Percentiles rank a stretch among this genome's conserved stretches.
Conservation (phyloP, 2,113 vertebrate genomes). For the Dipodomys spectabilis region DNA sequence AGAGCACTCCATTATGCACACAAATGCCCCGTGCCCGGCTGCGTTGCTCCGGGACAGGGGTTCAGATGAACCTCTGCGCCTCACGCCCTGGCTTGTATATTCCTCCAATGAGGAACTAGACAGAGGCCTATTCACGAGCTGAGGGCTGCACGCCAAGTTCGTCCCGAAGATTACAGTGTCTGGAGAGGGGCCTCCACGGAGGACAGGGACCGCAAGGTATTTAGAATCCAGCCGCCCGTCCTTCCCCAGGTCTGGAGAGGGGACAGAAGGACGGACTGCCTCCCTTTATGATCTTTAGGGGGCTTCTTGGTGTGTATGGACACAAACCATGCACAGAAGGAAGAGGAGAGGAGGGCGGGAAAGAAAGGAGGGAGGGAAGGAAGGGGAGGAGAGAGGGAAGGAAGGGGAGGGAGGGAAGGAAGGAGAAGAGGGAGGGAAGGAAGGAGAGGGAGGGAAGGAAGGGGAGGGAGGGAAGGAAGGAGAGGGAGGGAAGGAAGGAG, state of each 20-base stretch:
- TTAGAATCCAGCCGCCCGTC: background rate
- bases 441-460: too few species aligned
- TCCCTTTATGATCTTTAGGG: background rate
- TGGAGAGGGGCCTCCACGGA: slow-evolving; percentile 55
- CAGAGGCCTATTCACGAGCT: slow-evolving; percentile 40
- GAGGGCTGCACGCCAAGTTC: slow-evolving; percentile 75
- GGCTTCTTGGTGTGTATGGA: background rate
- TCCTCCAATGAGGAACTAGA: slow-evolving; percentile 16
- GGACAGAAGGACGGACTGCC: fast-evolving
- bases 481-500: too few species aligned
- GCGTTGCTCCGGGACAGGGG: background rate
- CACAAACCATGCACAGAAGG: too few species aligned
- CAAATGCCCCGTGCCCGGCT: fast-evolving
- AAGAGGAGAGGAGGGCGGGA: too few species aligned
- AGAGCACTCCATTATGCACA: fast-evolving
- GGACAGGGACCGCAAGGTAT: background rate
- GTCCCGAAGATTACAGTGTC: slow-evolving; percentile 65
- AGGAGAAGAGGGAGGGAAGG: too few species aligned
- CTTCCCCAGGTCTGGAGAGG: too few species aligned
- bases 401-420: too few species aligned
- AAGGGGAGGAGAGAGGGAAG: too few species aligned
- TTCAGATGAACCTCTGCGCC: background rate
- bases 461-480: too few species aligned
- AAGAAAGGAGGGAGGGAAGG: background rate
- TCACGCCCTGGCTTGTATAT: background rate